Percentiles rank a stretch among this genome's conserved stretches.
Conservation (phyloP, 2,888 invertebrate species). For the Mythimna impura region DNA sequence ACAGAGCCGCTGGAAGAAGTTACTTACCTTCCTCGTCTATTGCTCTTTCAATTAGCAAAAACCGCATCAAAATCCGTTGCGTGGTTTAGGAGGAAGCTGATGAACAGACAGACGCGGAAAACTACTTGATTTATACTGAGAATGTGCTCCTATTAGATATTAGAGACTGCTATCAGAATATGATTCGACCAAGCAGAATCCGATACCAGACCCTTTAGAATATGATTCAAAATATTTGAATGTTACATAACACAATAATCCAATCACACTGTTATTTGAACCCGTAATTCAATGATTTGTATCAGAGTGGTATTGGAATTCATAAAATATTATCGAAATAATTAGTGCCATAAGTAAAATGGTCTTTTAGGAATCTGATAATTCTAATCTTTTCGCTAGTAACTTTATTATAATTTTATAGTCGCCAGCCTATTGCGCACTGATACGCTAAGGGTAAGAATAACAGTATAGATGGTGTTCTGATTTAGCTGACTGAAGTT, state of each 20-base stretch:
- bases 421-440: neutral
- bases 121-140: neutral
- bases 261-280: conserved; percentile 9
- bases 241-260: neutral
- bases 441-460: neutral
- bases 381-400: conserved; percentile 9
- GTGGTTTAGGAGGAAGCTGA: no score
- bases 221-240: conserved; percentile 3
- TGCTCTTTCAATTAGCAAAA: no score
- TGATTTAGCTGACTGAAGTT: neutral
- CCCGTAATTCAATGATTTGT: neutral
- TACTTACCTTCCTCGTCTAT: no score
- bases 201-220: conserved; percentile 1
- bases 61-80: no score
- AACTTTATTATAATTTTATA: neutral
- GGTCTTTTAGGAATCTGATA: conserved; percentile 6
- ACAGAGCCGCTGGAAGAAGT: no score
- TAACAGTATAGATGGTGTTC: no score
- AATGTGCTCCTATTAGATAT: neutral
- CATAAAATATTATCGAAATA: neutral
- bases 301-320: conserved; percentile 5
- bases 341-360: neutral
- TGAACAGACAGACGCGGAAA: no score
- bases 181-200: conserved; percentile 1
- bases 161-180: neutral